Evolutionary conservation across 2,113 vertebrate species (phyloP), one percentile per base, ranked within the genome.

Genomic region (Origma solitaria): DNA sequence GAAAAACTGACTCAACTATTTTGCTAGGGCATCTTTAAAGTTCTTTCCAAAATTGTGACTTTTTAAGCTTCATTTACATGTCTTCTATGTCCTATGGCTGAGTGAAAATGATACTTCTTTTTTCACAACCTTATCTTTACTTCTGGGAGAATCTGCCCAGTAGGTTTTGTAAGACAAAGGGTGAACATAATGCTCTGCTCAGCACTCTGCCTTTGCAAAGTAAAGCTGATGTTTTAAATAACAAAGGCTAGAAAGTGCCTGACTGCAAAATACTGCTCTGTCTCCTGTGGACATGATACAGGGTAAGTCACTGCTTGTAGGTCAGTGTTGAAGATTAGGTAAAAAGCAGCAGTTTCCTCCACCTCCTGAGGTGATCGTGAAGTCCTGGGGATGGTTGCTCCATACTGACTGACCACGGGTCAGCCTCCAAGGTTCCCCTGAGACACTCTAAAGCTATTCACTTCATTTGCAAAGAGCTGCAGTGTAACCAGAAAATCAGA

Each of bases 191-290:
- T 51, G 78, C 72, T 90, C 37, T 87, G 77, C 82, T 89, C 66
- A 84, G 70, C 54, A 21, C 49, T 76, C 50, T 61, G 40, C 44
- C 62, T 73, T 80, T 82, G 75, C 56, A 86, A 38, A 80, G 65
- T 31, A 75, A 49, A 38, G 51, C n/a, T 88, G 31, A 33, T 76
- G 18, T 50, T 95, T 88, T 60, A 56, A 85, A 66, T 82, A 92
- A 51, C 27, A 64, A 75, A 72, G 38, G 13, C 77, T 16, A 72
- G 53, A 87, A 77, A 54, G 85, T 54, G 57, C 84, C 49, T 76
- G 44, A 53, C 60, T 82, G 49, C 40, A 81, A 53, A 91, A 78
- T 49, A 19, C 4, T 82, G 11, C 35, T 54, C 31, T 89, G 54
- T 73, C n/a, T 82, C 15, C 75, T 71, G n/a, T 77, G 62, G 27